These are phyloP conservation scores for Drosophila rufa DNA, from an alignment of 1,140 invertebrate genomes.

Conservation along the genomic window DNA sequence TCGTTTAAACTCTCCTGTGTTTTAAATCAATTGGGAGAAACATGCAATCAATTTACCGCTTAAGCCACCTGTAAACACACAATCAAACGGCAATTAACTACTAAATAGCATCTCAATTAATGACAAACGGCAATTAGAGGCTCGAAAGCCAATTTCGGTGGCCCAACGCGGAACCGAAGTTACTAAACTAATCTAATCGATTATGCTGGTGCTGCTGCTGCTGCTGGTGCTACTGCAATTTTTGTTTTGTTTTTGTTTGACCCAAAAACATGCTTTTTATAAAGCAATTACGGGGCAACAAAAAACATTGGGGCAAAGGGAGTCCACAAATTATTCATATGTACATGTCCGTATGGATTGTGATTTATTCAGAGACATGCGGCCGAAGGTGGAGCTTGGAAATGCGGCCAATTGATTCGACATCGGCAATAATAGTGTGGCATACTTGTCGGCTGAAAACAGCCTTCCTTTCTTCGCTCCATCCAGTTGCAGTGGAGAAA, in stretches of 20 bases:
- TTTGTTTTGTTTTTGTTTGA: slow-evolving; percentile 17
- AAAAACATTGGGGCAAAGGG: neutral
- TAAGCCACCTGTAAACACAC: slow-evolving; percentile 8
- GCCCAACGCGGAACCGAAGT: slow-evolving; percentile 1
- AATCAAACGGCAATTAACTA: slow-evolving; percentile 23
- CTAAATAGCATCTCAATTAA: slow-evolving; percentile 34
- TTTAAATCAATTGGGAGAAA: neutral
- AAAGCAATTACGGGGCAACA: slow-evolving; percentile 49
- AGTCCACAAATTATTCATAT: slow-evolving; percentile 59
- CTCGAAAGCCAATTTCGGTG: slow-evolving; percentile 1
- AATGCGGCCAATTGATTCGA: slow-evolving; percentile 62
- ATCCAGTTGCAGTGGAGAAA: neutral
- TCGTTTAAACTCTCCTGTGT: neutral
- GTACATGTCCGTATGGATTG: slow-evolving; percentile 21
- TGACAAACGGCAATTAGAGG: slow-evolving; percentile 17
- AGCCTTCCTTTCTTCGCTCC: neutral
- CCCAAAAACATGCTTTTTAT: slow-evolving; percentile 47
- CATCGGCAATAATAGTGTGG: slow-evolving; percentile 46
- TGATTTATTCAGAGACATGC: slow-evolving; percentile 38
- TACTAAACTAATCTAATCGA: slow-evolving; percentile 52
- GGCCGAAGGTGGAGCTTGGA: slow-evolving; percentile 23
- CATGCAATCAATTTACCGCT: too few relatives aligned
- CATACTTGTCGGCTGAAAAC: slow-evolving; percentile 43
- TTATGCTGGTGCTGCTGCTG: slow-evolving; percentile 13
- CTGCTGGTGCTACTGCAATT: slow-evolving; percentile 18